phyloP scores from a whole-genome alignment of 2,113 vertebrate species.

The Cyprinodon brontotheroides region DNA sequence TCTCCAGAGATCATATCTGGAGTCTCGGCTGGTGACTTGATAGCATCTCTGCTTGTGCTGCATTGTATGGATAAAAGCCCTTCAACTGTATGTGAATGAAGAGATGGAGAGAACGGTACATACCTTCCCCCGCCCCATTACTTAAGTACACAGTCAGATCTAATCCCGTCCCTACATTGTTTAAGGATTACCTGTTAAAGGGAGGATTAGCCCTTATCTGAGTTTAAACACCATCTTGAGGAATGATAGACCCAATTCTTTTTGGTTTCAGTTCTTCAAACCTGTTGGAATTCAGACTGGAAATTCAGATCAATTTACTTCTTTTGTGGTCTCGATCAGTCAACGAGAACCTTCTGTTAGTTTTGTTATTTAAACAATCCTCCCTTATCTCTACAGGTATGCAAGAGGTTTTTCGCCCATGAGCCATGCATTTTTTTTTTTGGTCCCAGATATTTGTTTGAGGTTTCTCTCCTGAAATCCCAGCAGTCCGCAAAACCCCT shows the following conservation, averaged over 20 bases:
- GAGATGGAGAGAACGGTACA: constrained; percentile 9
- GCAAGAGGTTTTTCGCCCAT: neutral
- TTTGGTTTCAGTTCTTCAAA: neutral
- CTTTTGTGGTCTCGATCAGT: constrained; percentile 6
- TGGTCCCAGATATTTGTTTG: neutral
- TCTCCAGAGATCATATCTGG: constrained; percentile 30
- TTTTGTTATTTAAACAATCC: neutral
- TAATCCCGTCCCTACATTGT: constrained; percentile 59
- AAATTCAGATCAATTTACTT: neutral
- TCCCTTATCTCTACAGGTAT: neutral
- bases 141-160: constrained; percentile 63
- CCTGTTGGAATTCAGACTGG: neutral
- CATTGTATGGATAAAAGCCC: constrained; percentile 68
- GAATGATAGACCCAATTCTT: constrained; percentile 19
- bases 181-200: constrained; percentile 56
- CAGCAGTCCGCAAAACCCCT: neutral
- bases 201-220: constrained; percentile 37
- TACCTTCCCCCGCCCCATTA: constrained; percentile 50
- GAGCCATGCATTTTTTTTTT: neutral
- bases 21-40: constrained; percentile 19
- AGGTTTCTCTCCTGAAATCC: neutral
- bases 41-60: constrained; percentile 62
- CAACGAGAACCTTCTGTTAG: neutral
- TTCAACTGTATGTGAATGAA: constrained; percentile 3
- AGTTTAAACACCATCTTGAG: constrained; percentile 31